These are phyloP conservation scores for Nyctereutes procyonoides DNA, from an alignment of 2,113 vertebrate genomes.

Conservation along the genomic window DNA sequence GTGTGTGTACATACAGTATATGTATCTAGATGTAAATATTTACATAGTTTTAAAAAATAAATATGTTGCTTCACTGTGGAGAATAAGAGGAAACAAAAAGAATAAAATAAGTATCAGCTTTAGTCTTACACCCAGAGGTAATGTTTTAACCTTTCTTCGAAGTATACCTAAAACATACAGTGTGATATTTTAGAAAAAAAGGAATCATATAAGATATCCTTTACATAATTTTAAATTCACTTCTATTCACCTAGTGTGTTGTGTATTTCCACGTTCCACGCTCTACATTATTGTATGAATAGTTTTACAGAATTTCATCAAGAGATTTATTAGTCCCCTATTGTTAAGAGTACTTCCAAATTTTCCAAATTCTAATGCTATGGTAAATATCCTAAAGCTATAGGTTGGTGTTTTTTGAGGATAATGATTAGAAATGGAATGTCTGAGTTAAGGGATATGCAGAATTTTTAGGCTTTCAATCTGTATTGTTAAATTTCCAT, in stretches of 20 bases:
- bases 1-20: background rate
- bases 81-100: slow-evolving; percentile 54
- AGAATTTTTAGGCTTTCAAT: slow-evolving; percentile 40
- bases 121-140: background rate
- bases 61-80: background rate
- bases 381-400: background rate
- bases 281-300: background rate
- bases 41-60: background rate
- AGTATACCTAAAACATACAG: background rate
- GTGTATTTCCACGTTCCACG: background rate
- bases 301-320: background rate
- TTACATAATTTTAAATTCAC: background rate
- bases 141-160: slow-evolving; percentile 35
- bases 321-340: background rate
- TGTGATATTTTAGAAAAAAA: slow-evolving; percentile 35
- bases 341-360: background rate
- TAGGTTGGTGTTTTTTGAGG: background rate
- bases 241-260: background rate
- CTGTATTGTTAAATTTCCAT: background rate
- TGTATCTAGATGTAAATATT: background rate
- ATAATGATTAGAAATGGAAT: background rate
- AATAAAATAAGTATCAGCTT: slow-evolving; percentile 41
- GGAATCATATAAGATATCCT: background rate
- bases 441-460: background rate
- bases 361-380: slow-evolving; percentile 28